Evolutionary conservation across 2,113 vertebrate genomes (phyloP).

Genomic region (Chunga burmeisteri): DNA sequence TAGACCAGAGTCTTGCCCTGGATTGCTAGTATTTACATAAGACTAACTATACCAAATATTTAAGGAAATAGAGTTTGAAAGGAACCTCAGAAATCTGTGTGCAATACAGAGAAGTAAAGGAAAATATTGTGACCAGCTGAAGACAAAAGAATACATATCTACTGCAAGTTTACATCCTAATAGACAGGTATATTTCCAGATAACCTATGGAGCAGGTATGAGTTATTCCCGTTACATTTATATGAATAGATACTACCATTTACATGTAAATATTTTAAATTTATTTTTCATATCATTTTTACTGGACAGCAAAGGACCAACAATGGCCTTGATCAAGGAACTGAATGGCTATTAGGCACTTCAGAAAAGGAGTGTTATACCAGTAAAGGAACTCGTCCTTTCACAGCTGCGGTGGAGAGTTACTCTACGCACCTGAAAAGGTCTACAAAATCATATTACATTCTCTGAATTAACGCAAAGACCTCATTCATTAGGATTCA

Average conservation of each 20-base stretch:
- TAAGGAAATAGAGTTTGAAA: neutral
- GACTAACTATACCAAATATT: neutral
- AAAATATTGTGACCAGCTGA: neutral
- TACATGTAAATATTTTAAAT: neutral
- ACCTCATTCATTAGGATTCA: neutral
- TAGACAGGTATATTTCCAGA: neutral
- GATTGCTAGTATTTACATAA: neutral
- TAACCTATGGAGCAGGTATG: neutral
- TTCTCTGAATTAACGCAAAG: neutral
- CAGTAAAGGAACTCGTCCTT: neutral
- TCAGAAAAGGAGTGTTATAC: neutral
- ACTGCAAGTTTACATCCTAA: neutral
- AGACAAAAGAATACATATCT: neutral
- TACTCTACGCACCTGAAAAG: neutral
- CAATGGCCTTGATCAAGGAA: neutral
- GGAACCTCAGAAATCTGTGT: neutral
- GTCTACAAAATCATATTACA: neutral
- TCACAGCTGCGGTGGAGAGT: neutral
- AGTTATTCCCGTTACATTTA: neutral
- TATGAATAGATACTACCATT: neutral
- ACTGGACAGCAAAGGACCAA: neutral
- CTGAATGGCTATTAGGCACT: neutral
- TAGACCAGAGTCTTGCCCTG: neutral
- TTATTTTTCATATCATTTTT: neutral
- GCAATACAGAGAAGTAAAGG: neutral